Conservation (phyloP, 2,888 invertebrate genomes). For the Drosophila eohydei region DNA sequence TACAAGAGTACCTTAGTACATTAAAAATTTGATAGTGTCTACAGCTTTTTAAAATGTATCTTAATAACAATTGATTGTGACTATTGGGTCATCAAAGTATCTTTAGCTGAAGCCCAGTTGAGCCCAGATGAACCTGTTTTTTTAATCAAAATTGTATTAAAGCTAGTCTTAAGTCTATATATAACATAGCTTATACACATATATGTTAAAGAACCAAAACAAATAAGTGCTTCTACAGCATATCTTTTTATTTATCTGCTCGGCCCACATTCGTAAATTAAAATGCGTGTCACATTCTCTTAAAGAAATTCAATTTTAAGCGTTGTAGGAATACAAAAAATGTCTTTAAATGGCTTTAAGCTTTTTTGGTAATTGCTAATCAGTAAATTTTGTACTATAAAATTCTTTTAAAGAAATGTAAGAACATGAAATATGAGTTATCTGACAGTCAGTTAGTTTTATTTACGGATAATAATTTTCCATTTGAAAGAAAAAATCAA, state of each 20-base stretch:
- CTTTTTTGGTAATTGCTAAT: neutral
- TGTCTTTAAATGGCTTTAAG: neutral
- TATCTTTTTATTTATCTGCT: neutral
- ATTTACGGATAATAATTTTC: neutral
- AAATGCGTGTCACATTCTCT: constrained; percentile 10
- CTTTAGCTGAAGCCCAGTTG: too few species aligned
- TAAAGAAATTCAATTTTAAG: constrained; percentile 11
- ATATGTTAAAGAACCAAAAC: neutral
- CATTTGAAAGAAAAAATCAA: too few species aligned
- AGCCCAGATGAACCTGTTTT: too few species aligned
- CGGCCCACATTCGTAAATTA: neutral
- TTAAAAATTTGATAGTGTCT: too few species aligned
- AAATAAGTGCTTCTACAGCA: neutral
- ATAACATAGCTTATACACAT: too few species aligned
- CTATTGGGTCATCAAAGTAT: too few species aligned
- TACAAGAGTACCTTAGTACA: neutral
- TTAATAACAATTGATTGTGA: too few species aligned
- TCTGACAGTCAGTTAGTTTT: neutral
- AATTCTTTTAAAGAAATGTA: neutral
- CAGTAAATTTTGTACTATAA: neutral
- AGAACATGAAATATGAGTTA: too few species aligned
- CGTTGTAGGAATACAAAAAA: neutral
- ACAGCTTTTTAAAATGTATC: too few species aligned
- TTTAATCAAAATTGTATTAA: too few species aligned
- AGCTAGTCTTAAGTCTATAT: too few species aligned